Percentiles rank a stretch among this genome's conserved stretches.
These are phyloP conservation scores for Heteractis magnifica DNA, from an alignment of 92 coral and sea anemone genomes.

Conservation along the genomic window DNA sequence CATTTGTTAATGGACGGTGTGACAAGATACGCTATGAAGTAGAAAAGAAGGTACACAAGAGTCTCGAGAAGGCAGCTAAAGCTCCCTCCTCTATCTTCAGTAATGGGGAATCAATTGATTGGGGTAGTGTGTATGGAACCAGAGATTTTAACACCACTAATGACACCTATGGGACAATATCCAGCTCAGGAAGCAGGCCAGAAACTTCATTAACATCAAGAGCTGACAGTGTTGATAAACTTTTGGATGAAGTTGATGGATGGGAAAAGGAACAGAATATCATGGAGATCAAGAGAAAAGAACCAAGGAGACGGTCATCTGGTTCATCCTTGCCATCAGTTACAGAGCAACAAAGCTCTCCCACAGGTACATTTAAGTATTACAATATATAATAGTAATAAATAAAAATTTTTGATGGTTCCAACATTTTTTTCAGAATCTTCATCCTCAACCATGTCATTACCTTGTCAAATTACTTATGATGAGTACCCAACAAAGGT, in stretches of 20 bases:
- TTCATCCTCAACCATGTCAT: conserved; percentile 59
- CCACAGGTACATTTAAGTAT: conserved; percentile 26
- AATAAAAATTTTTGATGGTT: neutral
- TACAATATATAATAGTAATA: neutral
- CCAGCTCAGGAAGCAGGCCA: conserved; percentile 77
- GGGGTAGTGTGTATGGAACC: conserved; percentile 66
- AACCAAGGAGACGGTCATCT: conserved; percentile 29
- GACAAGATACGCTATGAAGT: conserved; percentile 83
- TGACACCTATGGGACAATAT: conserved; percentile 67
- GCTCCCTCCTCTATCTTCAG: conserved; percentile 56
- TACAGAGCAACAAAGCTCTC: conserved; percentile 36
- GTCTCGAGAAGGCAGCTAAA: conserved; percentile 68
- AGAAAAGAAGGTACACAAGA: conserved; percentile 78
- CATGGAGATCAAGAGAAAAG: neutral
- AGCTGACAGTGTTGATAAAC: conserved; percentile 77
- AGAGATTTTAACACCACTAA: conserved; percentile 57
- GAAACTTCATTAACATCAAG: conserved; percentile 54
- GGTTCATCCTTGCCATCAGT: conserved; percentile 44
- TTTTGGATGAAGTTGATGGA: conserved; percentile 65
- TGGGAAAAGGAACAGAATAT: conserved; percentile 62
- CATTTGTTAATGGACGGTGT: conserved; percentile 93
- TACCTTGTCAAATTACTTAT: conserved; percentile 78
- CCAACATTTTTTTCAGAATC: conserved; percentile 37
- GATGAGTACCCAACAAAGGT: conserved; percentile 28
- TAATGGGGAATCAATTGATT: conserved; percentile 51